Evolutionary conservation across 2,888 invertebrate genomes (phyloP), one percentile per base, ranked within the genome.

Genomic region (Oscheius sp.): DNA sequence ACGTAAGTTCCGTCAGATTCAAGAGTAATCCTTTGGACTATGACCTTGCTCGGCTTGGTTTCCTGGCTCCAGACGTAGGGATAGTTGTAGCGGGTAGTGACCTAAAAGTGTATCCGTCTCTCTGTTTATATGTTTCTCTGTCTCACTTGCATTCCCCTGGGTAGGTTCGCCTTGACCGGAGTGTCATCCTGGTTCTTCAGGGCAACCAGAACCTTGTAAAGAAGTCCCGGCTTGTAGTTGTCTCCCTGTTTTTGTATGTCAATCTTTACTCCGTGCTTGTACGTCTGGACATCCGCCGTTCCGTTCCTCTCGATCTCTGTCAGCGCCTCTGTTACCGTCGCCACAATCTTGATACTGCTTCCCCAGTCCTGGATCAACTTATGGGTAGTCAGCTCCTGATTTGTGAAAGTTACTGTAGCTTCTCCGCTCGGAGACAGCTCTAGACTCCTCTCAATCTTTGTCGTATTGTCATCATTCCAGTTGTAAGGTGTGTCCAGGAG

Each of bases 141-240:
- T 1, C 66, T 51, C 66, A 35, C 51, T 76, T 87, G 84, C 3
- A 86, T 86, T 21, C 81, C 77, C 63, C 82, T 81, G 1, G 88
- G 87, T 5, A 88, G 1, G 79, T 80, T 84, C 11, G 86, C 85
- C 70, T 85, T 84, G 7, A 88, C 79, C 2, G 85, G 82, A 1
- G 80, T 83, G 76, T 84, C 84, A 73, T 87, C 87, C 85, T 86
- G 86, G 57, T 86, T 85, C 73, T 88, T 88, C 78, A 88, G 76
- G 0, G 86, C 84, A 13, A 88, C 82, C 91, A 93, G 93, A 35
- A 95, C 93, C 47, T 93, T 93, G 84, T 94, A 95, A 79, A 93
- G 93, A 65, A 96, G 91, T 33, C 94, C 94, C 0, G 95, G 96
- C 89, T 95, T 95, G 90, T 95, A 97, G 80, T 93, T 93, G 83